Percentiles rank a stretch among this genome's conserved stretches.
Conservation (phyloP, 2,797 vertebrate genomes). For the Micromesistius poutassou region DNA sequence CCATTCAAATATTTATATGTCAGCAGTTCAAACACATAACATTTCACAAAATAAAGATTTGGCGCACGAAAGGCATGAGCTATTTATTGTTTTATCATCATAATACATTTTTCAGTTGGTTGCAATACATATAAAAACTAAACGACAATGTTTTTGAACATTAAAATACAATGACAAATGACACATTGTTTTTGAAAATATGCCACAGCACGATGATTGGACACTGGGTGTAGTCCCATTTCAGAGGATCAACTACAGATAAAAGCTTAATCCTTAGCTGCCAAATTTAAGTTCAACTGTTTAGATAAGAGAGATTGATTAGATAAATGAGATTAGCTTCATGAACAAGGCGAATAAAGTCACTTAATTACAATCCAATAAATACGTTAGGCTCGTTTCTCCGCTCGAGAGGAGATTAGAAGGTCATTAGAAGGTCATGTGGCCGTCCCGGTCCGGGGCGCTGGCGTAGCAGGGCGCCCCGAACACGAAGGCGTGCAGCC, state of each 20-base stretch:
- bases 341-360: background rate
- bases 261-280: background rate
- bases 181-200: background rate
- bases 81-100: background rate
- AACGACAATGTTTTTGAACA: background rate
- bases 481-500: slow-evolving; percentile 94
- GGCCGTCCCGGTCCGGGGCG: slow-evolving; percentile 89
- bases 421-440: slow-evolving; percentile 88
- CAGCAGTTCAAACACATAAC: background rate
- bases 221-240: background rate
- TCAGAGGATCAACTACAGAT: background rate
- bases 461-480: slow-evolving; percentile 93
- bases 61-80: background rate
- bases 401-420: too few species aligned
- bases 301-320: background rate
- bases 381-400: background rate
- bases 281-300: background rate
- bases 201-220: background rate
- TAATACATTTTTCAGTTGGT: background rate
- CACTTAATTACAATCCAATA: slow-evolving; percentile 1
- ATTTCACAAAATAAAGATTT: background rate
- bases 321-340: background rate
- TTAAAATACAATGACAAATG: background rate
- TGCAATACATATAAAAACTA: background rate
- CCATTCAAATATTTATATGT: background rate